Conservation (phyloP, 2,888 invertebrate species). For the Oscheius sp. region DNA sequence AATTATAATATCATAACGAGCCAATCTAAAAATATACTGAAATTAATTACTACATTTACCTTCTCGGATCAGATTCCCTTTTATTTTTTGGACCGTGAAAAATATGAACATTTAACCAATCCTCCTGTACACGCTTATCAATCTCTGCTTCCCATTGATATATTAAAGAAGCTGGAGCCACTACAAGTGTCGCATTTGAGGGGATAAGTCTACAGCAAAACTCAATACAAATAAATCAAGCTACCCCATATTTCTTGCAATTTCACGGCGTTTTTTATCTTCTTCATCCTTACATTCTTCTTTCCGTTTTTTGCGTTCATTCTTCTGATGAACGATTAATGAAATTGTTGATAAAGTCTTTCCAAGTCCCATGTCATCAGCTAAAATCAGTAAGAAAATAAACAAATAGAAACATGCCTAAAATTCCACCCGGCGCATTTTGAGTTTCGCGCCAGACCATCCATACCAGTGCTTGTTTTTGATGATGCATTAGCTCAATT, state of each 20-base stretch:
- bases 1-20: constrained; percentile 81
- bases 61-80: constrained; percentile 52
- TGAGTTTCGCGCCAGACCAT: constrained; percentile 88
- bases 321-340: constrained; percentile 71
- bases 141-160: constrained; percentile 86
- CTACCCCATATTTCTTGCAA: constrained; percentile 40
- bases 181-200: constrained; percentile 77
- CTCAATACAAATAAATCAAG: not conserved
- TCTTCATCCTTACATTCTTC: constrained; percentile 37
- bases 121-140: constrained; percentile 74
- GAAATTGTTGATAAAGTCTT: constrained; percentile 74
- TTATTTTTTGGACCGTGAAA: constrained; percentile 82
- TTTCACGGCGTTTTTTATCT: constrained; percentile 39
- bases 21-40: constrained; percentile 36
- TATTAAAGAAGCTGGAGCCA: constrained; percentile 89
- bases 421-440: constrained; percentile 83
- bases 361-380: constrained; percentile 75
- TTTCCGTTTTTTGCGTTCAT: constrained; percentile 41
- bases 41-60: constrained; percentile 1
- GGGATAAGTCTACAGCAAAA: constrained; percentile 53
- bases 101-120: constrained; percentile 77
- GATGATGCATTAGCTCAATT: constrained; percentile 64
- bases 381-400: constrained; percentile 56
- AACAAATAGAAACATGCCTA: constrained; percentile 75
- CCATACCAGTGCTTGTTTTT: constrained; percentile 82